phyloP scores from a whole-genome alignment of 1,140 invertebrate genomes.

The Trypoxylus dichotomus region DNA sequence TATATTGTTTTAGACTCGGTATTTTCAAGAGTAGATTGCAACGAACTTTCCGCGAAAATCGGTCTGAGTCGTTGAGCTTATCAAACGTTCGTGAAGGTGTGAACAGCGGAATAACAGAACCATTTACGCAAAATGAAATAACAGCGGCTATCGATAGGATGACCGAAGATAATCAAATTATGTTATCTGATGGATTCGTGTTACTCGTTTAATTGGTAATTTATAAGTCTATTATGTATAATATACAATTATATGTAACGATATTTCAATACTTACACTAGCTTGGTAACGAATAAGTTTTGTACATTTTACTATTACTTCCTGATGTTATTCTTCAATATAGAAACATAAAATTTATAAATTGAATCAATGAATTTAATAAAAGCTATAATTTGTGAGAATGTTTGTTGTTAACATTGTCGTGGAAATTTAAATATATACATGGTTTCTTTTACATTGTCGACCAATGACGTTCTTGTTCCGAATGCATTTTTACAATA shows the following conservation, averaged over 20 bases:
- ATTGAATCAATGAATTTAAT: no score
- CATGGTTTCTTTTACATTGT: no score
- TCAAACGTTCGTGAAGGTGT: conserved; percentile 62
- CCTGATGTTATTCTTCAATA: no score
- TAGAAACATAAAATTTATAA: no score
- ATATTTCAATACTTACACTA: no score
- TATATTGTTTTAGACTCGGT: conserved; percentile 56
- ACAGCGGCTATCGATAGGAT: conserved; percentile 77
- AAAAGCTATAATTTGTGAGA: no score
- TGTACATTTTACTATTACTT: neutral
- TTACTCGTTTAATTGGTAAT: conserved; percentile 72
- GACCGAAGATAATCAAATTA: conserved; percentile 88
- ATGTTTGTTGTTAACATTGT: no score
- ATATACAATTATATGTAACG: no score
- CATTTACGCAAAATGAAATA: conserved; percentile 75
- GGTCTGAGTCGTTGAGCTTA: conserved; percentile 68
- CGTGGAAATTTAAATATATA: no score
- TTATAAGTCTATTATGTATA: neutral
- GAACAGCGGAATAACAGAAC: conserved; percentile 61
- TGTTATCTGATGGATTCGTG: conserved; percentile 87
- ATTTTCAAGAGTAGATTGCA: conserved; percentile 67
- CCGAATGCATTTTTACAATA: no score
- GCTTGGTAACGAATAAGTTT: neutral
- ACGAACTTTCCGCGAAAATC: conserved; percentile 68
- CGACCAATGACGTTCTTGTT: no score